Evolutionary conservation across 2,888 invertebrate species (phyloP).

Genomic region (Lycia hirtaria): DNA sequence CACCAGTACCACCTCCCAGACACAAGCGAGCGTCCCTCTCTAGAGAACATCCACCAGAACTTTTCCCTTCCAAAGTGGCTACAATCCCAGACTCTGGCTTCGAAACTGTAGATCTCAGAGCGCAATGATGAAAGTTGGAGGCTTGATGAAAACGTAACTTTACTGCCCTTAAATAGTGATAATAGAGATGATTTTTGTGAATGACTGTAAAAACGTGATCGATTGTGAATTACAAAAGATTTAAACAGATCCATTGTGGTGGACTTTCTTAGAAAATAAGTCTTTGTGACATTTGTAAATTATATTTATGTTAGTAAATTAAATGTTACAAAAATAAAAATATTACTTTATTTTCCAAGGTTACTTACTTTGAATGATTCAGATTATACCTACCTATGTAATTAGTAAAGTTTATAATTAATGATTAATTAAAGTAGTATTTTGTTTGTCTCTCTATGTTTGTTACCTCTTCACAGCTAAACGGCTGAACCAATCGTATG

Average conservation of each 20-base stretch:
- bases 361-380: background rate
- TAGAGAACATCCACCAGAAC: conserved; percentile 70
- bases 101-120: conserved; percentile 78
- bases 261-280: conserved; percentile 40
- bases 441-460: too few relatives aligned
- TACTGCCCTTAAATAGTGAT: conserved; percentile 52
- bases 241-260: conserved; percentile 31
- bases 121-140: conserved; percentile 52
- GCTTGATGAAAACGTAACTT: conserved; percentile 34
- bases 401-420: too few relatives aligned
- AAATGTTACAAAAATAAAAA: conserved; percentile 54
- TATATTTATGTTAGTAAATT: conserved; percentile 72
- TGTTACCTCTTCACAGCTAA: too few relatives aligned
- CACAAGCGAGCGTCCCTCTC: conserved; percentile 74
- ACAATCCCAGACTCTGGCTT: conserved; percentile 75
- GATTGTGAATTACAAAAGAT: conserved; percentile 34
- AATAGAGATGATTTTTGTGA: conserved; percentile 39
- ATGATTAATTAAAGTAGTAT: too few relatives aligned
- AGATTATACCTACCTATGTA: too few relatives aligned
- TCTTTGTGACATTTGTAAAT: conserved; percentile 60
- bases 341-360: background rate
- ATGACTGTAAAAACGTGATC: conserved; percentile 44
- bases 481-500: too few relatives aligned
- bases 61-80: conserved; percentile 66
- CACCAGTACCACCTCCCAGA: conserved; percentile 77